Evolutionary conservation across 2,113 vertebrate species (phyloP).

Genomic region (Pterophyllum scalare): DNA sequence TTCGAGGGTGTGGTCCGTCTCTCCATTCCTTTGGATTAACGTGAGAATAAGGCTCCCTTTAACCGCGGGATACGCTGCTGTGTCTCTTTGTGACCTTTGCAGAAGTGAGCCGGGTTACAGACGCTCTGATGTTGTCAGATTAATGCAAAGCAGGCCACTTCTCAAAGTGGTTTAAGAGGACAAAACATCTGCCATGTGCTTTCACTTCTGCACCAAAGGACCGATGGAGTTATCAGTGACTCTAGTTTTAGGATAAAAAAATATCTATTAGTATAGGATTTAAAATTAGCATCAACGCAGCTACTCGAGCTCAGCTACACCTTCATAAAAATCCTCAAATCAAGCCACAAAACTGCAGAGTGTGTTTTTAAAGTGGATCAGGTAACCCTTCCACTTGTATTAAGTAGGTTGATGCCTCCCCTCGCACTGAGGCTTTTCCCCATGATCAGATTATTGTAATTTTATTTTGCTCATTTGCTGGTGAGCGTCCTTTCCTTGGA

Average conservation of each 20-base stretch:
- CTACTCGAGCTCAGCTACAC: background rate
- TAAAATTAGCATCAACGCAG: background rate
- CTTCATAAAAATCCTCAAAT: conserved; percentile 21
- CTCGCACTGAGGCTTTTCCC: background rate
- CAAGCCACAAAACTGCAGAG: conserved; percentile 19
- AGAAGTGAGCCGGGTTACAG: background rate
- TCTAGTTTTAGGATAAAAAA: too few relatives aligned
- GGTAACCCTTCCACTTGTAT: conserved; percentile 22
- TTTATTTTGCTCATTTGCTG: background rate
- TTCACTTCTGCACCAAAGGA: too few relatives aligned
- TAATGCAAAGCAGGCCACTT: background rate
- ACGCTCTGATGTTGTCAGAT: background rate
- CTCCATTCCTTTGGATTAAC: too few relatives aligned
- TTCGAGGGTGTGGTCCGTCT: background rate
- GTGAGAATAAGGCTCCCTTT: background rate
- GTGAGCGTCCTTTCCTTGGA: conserved; percentile 11
- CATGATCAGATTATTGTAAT: background rate
- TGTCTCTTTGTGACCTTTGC: too few relatives aligned
- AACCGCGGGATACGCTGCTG: background rate
- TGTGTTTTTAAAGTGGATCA: conserved; percentile 12
- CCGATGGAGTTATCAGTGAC: accelerated
- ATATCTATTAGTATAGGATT: too few relatives aligned
- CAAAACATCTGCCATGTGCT: too few relatives aligned
- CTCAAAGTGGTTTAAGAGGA: too few relatives aligned
- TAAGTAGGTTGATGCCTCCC: conserved; percentile 47